Percentiles rank a stretch among this genome's conserved stretches.
Conservation (phyloP, 2,888 invertebrate species). For the Apotomis turbidana region DNA sequence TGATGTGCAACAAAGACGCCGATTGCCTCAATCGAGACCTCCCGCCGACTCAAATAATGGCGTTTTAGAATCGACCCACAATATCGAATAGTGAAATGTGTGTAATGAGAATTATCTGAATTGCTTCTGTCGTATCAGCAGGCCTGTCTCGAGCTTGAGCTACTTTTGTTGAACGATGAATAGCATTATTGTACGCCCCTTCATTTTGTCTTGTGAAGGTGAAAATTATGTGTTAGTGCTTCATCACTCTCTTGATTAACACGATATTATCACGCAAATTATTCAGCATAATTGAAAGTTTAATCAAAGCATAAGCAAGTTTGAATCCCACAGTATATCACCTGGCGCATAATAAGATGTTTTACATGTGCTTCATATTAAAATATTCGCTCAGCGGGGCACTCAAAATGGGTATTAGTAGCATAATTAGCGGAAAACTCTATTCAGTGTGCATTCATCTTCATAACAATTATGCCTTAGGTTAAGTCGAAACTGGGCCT, state of each 20-base stretch:
- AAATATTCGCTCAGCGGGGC: conserved; percentile 60
- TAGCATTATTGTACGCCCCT: conserved; percentile 75
- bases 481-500: not conserved
- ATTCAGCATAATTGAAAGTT: conserved; percentile 39
- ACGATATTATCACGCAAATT: conserved; percentile 43
- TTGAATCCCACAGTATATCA: conserved; percentile 13
- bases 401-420: conserved; percentile 61
- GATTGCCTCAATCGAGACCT: conserved; percentile 74
- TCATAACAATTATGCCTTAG: conserved; percentile 46
- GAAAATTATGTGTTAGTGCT: conserved; percentile 75
- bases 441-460: conserved; percentile 60
- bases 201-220: conserved; percentile 69
- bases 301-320: conserved; percentile 13
- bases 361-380: conserved; percentile 52
- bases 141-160: conserved; percentile 64
- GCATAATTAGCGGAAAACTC: conserved; percentile 75
- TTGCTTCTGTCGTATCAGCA: conserved; percentile 80
- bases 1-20: conserved; percentile 79
- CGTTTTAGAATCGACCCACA: conserved; percentile 74
- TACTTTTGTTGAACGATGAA: conserved; percentile 73
- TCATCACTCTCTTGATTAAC: conserved; percentile 57
- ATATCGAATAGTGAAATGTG: conserved; percentile 79
- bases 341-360: conserved; percentile 20
- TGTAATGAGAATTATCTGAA: conserved; percentile 83
- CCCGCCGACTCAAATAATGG: conserved; percentile 76